Evolutionary conservation across 2,888 invertebrate genomes (phyloP).

Genomic region (Lissonota sp.): DNA sequence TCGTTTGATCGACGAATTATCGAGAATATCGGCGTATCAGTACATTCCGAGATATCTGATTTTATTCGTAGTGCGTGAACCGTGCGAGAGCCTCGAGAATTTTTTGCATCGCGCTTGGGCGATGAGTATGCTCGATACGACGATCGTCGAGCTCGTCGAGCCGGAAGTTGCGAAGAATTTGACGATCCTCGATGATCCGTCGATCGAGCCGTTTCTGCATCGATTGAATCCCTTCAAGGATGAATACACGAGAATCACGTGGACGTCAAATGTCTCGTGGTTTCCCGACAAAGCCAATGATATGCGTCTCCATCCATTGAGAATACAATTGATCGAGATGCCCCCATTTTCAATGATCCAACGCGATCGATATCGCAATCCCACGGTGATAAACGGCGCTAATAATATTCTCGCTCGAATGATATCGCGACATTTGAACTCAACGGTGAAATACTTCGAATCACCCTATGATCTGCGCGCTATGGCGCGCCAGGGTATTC

Average conservation of each 20-base stretch:
- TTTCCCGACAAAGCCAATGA: conserved; percentile 68
- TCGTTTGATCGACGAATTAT: conserved; percentile 15
- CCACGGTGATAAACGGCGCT: background rate
- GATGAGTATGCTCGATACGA: conserved; percentile 52
- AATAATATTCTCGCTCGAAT: conserved; percentile 19
- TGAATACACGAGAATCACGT: conserved; percentile 20
- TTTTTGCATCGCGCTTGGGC: conserved; percentile 59
- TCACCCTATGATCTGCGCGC: background rate
- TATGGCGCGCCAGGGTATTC: too few species aligned
- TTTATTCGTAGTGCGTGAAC: background rate
- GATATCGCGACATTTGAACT: background rate
- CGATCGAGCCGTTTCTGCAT: conserved; percentile 47
- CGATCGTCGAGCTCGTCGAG: conserved; percentile 58
- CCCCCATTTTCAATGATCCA: conserved; percentile 24
- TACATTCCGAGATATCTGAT: conserved; percentile 38
- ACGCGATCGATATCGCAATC: conserved; percentile 13
- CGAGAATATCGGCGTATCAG: conserved; percentile 17
- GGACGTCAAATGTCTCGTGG: conserved; percentile 34
- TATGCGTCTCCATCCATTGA: conserved; percentile 65
- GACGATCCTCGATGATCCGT: background rate
- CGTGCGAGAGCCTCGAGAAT: conserved; percentile 37
- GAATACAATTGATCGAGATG: background rate
- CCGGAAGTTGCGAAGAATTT: background rate
- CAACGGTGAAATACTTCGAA: background rate
- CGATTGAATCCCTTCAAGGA: conserved; percentile 66